phyloP scores from a whole-genome alignment of 2,113 vertebrate species.

The Ibidorhyncha struthersii region DNA sequence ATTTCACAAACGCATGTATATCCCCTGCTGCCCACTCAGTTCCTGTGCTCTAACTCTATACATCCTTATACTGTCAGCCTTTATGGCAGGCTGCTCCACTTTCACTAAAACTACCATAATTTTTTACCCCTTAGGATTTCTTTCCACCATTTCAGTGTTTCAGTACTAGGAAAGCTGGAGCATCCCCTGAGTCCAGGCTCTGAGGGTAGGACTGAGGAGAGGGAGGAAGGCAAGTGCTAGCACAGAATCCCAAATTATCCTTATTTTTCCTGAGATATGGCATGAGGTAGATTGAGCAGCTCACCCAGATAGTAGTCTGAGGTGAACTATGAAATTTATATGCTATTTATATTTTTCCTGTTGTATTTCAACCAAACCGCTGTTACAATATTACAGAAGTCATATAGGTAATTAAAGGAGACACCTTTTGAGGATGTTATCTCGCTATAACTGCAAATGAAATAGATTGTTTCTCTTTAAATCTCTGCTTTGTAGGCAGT shows the following conservation, averaged over 20 bases:
- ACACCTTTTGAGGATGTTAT: neutral
- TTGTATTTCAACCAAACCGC: neutral
- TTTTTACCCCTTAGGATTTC: neutral
- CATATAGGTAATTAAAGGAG: neutral
- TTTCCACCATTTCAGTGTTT: neutral
- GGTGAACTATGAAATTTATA: neutral
- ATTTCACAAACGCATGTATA: neutral
- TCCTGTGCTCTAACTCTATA: neutral
- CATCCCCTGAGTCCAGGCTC: neutral
- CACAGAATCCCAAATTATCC: neutral
- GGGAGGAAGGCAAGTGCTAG: neutral
- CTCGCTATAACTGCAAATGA: neutral
- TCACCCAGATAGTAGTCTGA: neutral
- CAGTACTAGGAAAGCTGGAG: neutral
- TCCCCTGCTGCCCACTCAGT: too few species aligned
- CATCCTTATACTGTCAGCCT: neutral
- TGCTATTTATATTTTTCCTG: neutral
- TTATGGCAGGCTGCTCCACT: neutral
- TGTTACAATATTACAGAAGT: neutral
- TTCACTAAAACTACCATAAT: neutral
- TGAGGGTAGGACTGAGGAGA: neutral
- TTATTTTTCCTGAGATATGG: neutral
- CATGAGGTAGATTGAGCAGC: neutral
- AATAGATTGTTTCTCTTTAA: neutral
- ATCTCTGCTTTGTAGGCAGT: neutral